Evolutionary conservation across 2,888 invertebrate genomes (phyloP), one percentile per base, ranked within the genome.

Genomic region (Operophtera brumata): DNA sequence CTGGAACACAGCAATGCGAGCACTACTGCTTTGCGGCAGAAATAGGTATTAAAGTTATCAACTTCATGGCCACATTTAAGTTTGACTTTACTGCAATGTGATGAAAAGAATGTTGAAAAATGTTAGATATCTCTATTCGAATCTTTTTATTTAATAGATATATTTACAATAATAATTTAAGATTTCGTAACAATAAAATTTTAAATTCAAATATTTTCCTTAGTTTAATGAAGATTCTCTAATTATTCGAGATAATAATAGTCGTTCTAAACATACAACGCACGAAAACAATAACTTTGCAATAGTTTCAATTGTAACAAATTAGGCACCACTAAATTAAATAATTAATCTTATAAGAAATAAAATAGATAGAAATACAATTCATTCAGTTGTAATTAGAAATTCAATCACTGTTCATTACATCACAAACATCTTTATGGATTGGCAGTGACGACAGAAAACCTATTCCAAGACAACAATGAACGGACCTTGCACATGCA

Each of bases 361-460:
- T 20, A 20, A 40, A 53, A 47, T 12, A 35, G 45, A 42, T 50
- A 47, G 26, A 43, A 45, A 47, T 52, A 14, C 32, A 47, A 43
- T 37, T 40, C 13, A 26, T 46, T 43, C 34, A 43, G 6, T 37
- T n/a, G 6, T n/a, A 43, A 11, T 43, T 42, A 35, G 47, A 13
- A 36, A 44, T 42, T 9, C 20, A 34, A 35, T 39, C 37, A 44
- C 20, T 44, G 30, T 46, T 36, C 36, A 42, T 34, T 36, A 45
- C 45, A 32, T 47, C 32, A 46, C 37, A 35, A 39, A 39, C 44
- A 58, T 49, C 14, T 42, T 47, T 37, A 44, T 41, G 36, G 34
- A 28, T 46, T 64, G 65, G 62, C 65, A 64, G 66, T 65, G 65
- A 59, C 42, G 45, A 39, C 39, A 20, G 26, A 10, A 26, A 13